These are phyloP conservation scores for Eupithecia subfuscata DNA, from an alignment of 2,888 invertebrate species.

Conservation along the genomic window DNA sequence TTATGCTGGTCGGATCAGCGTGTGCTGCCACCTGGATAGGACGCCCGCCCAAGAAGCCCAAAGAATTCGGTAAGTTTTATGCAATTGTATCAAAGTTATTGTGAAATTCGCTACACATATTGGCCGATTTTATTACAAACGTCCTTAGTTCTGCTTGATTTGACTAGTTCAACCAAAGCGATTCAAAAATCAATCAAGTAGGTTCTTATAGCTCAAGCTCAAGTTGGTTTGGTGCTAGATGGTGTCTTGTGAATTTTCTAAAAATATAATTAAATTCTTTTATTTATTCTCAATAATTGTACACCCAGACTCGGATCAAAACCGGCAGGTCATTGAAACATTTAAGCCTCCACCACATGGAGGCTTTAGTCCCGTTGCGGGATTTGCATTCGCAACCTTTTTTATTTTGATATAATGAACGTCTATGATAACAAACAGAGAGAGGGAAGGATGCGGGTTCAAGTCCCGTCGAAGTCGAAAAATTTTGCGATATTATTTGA, in stretches of 20 bases:
- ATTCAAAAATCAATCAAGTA: not conserved
- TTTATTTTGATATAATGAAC: too few relatives aligned
- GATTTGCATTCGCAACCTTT: too few relatives aligned
- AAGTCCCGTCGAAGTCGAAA: too few relatives aligned
- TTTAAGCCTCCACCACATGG: too few relatives aligned
- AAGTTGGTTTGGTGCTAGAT: not conserved
- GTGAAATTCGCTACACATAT: not conserved
- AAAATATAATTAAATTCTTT: too few relatives aligned
- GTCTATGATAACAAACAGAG: not conserved
- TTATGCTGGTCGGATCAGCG: constrained; percentile 58
- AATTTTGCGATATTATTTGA: too few relatives aligned
- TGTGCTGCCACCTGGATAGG: constrained; percentile 63
- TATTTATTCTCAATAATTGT: too few relatives aligned
- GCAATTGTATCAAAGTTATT: not conserved
- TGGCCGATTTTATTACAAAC: not conserved
- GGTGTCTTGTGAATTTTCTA: not conserved
- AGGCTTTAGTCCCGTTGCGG: too few relatives aligned
- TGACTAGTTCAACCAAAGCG: not conserved
- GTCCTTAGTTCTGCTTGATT: not conserved
- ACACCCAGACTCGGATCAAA: too few relatives aligned
- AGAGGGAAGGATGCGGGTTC: too few relatives aligned
- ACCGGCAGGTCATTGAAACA: too few relatives aligned
- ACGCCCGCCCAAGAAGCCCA: constrained; percentile 60
- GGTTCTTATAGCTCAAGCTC: not conserved
- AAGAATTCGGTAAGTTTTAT: constrained; percentile 63